Conservation (phyloP, 2,888 invertebrate genomes). For the Cancer borealis region DNA sequence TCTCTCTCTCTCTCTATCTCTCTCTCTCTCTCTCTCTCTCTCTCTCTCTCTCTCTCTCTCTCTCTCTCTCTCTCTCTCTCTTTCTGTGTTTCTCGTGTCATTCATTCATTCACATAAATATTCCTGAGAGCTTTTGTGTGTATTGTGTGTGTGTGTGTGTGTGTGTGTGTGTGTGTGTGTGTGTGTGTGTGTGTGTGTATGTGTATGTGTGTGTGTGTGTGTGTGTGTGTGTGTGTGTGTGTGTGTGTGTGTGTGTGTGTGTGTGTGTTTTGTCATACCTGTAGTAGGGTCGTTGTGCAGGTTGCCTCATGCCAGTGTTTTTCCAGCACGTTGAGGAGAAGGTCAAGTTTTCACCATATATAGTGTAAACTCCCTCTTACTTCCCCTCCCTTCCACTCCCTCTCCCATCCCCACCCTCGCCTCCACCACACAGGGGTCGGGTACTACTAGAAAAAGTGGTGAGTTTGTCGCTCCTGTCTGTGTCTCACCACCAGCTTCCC, state of each 20-base stretch:
- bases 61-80: slow-evolving; percentile 46
- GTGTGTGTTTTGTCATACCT: neutral
- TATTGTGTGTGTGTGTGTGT: neutral
- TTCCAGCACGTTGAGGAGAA: neutral
- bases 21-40: slow-evolving; percentile 43
- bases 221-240: neutral
- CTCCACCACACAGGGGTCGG: neutral
- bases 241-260: neutral
- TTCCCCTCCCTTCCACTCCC: neutral
- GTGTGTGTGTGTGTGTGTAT: neutral
- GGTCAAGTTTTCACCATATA: slow-evolving; percentile 36
- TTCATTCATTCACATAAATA: neutral
- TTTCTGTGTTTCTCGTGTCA: neutral
- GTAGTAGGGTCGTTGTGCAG: neutral
- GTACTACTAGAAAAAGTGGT: neutral
- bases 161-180: neutral
- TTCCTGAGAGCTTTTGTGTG: neutral
- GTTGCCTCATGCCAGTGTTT: neutral
- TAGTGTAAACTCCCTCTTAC: neutral
- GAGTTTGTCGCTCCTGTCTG: slow-evolving; percentile 11
- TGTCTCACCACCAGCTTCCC: neutral
- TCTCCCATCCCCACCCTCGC: neutral
- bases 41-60: slow-evolving; percentile 50
- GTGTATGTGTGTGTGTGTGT: neutral
- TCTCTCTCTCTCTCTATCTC: slow-evolving; percentile 47